Percentiles rank a stretch among this genome's conserved stretches.
Conservation (phyloP, 2,888 invertebrate species). For the Agonum fuliginosum region DNA sequence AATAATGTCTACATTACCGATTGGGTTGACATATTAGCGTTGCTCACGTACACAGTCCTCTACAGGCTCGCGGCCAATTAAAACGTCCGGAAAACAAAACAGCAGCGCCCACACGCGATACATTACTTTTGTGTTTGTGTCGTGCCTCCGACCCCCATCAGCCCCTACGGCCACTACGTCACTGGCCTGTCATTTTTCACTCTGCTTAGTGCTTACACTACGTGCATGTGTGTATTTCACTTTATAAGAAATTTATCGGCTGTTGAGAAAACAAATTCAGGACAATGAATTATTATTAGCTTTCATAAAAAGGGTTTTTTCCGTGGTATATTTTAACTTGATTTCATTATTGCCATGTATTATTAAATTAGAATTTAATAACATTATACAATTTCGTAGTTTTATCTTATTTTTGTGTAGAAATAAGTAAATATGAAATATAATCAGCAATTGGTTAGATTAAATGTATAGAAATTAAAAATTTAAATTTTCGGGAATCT, state of each 20-base stretch:
- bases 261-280: conserved; percentile 1
- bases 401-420: too few relatives aligned
- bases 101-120: conserved; percentile 52
- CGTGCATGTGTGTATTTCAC: neutral
- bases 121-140: conserved; percentile 57
- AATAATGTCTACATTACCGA: conserved; percentile 60
- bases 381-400: too few relatives aligned
- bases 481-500: too few relatives aligned
- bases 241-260: neutral
- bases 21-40: conserved; percentile 58
- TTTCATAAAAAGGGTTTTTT: too few relatives aligned
- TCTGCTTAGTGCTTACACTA: neutral
- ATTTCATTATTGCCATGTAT: too few relatives aligned
- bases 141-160: conserved; percentile 38
- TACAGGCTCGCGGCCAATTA: conserved; percentile 50
- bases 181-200: conserved; percentile 1
- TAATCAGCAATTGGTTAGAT: too few relatives aligned
- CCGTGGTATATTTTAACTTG: too few relatives aligned
- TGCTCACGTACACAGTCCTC: conserved; percentile 48
- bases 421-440: too few relatives aligned
- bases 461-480: too few relatives aligned
- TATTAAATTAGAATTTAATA: too few relatives aligned
- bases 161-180: neutral
- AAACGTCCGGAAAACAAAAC: conserved; percentile 56
- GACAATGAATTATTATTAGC: too few relatives aligned